Conservation (phyloP, 2,113 vertebrate genomes). For the Micronycteris hirsuta region DNA sequence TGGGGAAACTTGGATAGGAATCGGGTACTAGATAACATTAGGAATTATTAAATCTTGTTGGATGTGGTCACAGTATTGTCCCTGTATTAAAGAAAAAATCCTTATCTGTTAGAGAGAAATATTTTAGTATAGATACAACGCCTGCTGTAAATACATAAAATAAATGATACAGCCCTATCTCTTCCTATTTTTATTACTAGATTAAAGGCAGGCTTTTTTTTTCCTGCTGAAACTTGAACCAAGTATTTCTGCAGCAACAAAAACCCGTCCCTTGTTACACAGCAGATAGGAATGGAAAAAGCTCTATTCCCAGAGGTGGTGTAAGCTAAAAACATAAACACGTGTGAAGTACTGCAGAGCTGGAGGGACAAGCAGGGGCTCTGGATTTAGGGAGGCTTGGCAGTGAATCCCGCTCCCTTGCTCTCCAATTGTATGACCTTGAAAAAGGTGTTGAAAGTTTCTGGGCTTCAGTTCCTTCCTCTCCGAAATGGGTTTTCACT, state of each 20-base stretch:
- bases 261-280: background rate
- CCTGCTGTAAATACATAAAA: background rate
- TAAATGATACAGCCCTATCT: background rate
- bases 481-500: background rate
- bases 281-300: background rate
- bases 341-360: background rate
- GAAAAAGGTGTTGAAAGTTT: background rate
- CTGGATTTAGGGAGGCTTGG: background rate
- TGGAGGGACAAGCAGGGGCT: background rate
- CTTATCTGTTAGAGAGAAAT: background rate
- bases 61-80: background rate
- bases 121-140: background rate
- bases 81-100: background rate
- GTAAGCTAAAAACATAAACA: background rate
- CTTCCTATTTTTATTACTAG: background rate
- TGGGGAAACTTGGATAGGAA: background rate
- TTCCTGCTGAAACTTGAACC: background rate
- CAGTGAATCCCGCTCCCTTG: background rate
- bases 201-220: background rate
- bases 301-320: background rate
- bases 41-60: slow-evolving; percentile 15
- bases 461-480: background rate
- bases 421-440: background rate
- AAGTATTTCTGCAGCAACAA: background rate
- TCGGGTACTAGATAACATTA: background rate